Conservation (phyloP, 2,888 invertebrate species). For the Bombylius major region DNA sequence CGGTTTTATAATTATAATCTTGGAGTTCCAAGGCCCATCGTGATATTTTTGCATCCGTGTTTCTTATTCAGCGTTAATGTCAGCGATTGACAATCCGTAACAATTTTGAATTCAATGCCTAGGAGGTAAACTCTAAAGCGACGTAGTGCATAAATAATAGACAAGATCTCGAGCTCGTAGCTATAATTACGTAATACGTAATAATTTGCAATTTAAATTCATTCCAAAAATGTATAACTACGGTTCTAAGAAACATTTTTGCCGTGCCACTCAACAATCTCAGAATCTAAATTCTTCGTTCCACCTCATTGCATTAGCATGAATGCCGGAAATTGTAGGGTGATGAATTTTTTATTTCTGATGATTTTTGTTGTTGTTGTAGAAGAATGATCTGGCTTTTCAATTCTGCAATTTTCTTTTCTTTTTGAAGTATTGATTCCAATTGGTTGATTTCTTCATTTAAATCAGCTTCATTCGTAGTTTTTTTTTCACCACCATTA, state of each 20-base stretch:
- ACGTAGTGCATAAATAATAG: background rate
- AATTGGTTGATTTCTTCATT: too few relatives aligned
- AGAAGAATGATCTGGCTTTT: too few relatives aligned
- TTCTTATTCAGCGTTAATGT: conserved; percentile 14
- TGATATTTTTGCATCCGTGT: conserved; percentile 14
- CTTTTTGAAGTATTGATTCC: too few relatives aligned
- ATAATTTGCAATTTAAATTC: too few relatives aligned
- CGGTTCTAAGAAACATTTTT: background rate
- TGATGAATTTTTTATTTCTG: background rate
- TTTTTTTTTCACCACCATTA: too few relatives aligned
- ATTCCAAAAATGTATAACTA: too few relatives aligned
- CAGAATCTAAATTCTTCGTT: background rate
- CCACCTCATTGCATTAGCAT: background rate
- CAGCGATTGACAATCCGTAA: conserved; percentile 19
- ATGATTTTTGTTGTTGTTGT: too few relatives aligned
- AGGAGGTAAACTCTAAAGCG: background rate
- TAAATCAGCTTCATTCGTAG: too few relatives aligned
- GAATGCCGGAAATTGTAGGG: background rate
- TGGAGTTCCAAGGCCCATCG: conserved; percentile 15
- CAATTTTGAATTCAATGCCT: conserved; percentile 15
- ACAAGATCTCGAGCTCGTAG: conserved; percentile 19
- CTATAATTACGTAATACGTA: conserved; percentile 14
- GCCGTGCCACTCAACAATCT: background rate
- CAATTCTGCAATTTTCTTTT: too few relatives aligned
- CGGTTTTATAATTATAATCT: conserved; percentile 14